Evolutionary conservation across 2,113 vertebrate species (phyloP), one percentile per base, ranked within the genome.

Genomic region (Hippolais icterina): DNA sequence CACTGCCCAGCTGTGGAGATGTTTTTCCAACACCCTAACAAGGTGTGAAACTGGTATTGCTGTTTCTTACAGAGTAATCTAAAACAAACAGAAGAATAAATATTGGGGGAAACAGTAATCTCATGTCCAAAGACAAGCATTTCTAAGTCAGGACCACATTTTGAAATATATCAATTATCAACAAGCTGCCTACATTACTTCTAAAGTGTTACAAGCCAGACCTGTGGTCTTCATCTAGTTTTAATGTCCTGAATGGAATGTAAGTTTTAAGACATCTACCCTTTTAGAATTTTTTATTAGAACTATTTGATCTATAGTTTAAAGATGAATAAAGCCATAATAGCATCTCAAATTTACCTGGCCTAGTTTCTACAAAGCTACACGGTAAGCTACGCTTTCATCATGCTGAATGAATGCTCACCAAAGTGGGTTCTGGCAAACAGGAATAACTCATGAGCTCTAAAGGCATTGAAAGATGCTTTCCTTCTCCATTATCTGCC

Each of bases 361-460:
- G 89, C 95, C 94, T 29, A 88, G 21, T 66, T 95, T 94, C 47
- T 68, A 49, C 41, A 89, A 63, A 94, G 64, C 71, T 31, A 12
- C 49, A 22, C 9, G 4, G 52, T 52, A 71, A 95, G 85, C 68
- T 54, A 17, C 0, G 0, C 63, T 89, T 96, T 68, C 66, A 71
- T 92, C 64, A 81, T 11, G 23, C 59, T 47, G 47, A 81, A 25
- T 37, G 72, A 96, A 81, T 12, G 64, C 56, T 64, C 85, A 69
- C 76, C 83, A 65, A 77, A 92, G 87, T 3, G 0, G 28, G 59
- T 66, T 80, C 90, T 83, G 75, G 82, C 84, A 96, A 87, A 75
- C 39, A 87, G 42, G 24, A 59, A 46, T 50, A 93, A 86, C 9
- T 5, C 75, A 46, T 6, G 42, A 61, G 94, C 64, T 81, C 75